These are phyloP conservation scores for Opisthocomus hoazin DNA, from an alignment of 2,113 vertebrate genomes.

Conservation along the genomic window DNA sequence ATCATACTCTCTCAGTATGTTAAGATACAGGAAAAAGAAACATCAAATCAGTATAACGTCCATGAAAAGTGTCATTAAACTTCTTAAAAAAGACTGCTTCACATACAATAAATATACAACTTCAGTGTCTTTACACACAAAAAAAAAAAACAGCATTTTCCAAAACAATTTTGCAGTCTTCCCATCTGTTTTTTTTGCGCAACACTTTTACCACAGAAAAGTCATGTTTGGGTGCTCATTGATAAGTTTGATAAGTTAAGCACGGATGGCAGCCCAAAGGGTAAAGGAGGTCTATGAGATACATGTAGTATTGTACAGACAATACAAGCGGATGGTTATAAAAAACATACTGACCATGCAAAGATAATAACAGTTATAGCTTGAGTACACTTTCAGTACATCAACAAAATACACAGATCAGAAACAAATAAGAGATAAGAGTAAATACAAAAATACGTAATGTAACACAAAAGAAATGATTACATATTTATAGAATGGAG, in stretches of 20 bases:
- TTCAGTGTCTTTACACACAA: not conserved
- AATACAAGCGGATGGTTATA: not conserved
- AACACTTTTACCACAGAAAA: not conserved
- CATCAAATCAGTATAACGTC: not conserved
- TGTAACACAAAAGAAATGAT: not conserved
- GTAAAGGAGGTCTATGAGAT: not conserved
- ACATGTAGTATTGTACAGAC: not conserved
- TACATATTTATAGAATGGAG: not conserved
- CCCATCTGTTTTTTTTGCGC: not conserved
- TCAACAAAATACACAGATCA: not conserved
- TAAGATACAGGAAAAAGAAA: not conserved
- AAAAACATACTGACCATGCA: not conserved
- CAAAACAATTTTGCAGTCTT: not conserved
- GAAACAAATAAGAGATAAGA: not conserved
- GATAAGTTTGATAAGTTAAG: not conserved
- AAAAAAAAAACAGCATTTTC: not conserved
- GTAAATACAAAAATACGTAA: not conserved
- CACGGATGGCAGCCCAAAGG: not conserved
- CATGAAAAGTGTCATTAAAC: not conserved
- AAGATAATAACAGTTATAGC: not conserved
- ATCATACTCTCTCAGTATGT: not conserved
- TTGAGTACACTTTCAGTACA: not conserved
- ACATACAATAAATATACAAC: not conserved
- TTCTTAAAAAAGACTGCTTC: not conserved
- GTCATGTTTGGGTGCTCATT: not conserved